A percentile compares a stretch with the other conserved stretches of the same genome.
These are phyloP conservation scores for Aporrectodea caliginosa DNA, from an alignment of 1,140 invertebrate genomes.

Conservation along the genomic window DNA sequence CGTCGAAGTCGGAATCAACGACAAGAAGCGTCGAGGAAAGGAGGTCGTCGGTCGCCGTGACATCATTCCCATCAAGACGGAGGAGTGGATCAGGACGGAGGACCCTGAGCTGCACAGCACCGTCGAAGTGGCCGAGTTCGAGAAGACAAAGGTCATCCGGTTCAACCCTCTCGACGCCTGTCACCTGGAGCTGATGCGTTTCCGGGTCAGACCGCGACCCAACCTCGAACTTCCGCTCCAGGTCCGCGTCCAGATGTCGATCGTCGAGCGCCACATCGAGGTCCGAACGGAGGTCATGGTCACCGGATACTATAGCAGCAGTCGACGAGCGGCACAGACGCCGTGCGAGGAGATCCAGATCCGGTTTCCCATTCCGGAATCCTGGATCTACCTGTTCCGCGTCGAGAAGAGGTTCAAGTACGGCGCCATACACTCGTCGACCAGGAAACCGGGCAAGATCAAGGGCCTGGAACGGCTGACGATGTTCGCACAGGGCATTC, in stretches of 20 bases:
- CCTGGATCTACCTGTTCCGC: constrained; percentile 96
- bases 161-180: constrained; percentile 98
- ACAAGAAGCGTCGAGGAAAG: constrained; percentile 90
- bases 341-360: constrained; percentile 83
- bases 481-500: constrained; percentile 71
- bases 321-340: constrained; percentile 81
- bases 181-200: constrained; percentile 82
- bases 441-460: constrained; percentile 69
- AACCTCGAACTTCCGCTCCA: constrained; percentile 95
- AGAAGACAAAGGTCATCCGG: constrained; percentile 84
- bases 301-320: constrained; percentile 90
- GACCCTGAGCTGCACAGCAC: constrained; percentile 89
- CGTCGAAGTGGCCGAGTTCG: constrained; percentile 86
- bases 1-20: constrained; percentile 95
- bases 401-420: constrained; percentile 98
- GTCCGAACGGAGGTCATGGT: constrained; percentile 89
- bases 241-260: constrained; percentile 63
- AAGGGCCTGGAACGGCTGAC: constrained; percentile 54
- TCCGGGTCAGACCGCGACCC: constrained; percentile 89
- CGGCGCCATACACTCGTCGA: constrained; percentile 96
- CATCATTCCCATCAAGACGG: constrained; percentile 97
- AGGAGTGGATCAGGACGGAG: constrained; percentile 98
- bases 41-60: constrained; percentile 98
- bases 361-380: constrained; percentile 94
- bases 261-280: constrained; percentile 68